phyloP scores from a whole-genome alignment of 2,113 vertebrate species.

The Cyanoramphus novaezelandiae region DNA sequence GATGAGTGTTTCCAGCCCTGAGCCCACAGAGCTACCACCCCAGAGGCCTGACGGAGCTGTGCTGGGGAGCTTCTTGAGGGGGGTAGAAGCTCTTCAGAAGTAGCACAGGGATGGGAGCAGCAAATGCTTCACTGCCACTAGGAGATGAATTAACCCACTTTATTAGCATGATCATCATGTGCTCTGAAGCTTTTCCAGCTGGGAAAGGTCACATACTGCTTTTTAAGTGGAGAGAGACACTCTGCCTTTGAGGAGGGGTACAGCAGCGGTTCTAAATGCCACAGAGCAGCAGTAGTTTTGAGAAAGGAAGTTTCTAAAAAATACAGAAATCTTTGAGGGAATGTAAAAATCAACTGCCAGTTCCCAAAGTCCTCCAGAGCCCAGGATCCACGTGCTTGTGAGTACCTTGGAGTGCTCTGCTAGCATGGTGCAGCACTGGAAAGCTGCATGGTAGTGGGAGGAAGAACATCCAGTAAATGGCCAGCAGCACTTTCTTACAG shows the following conservation, averaged over 20 bases:
- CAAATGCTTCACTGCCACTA: not conserved
- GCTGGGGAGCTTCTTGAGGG: not conserved
- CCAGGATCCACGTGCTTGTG: not conserved
- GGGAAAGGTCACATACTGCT: slow-evolving; percentile 40
- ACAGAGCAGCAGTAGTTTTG: not conserved
- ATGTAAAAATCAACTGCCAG: not conserved
- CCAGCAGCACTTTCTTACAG: rapidly evolving
- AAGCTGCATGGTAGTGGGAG: not conserved
- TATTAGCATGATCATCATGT: not conserved
- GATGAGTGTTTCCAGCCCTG: not conserved
- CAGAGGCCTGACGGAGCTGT: not conserved
- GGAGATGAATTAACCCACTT: slow-evolving; percentile 44
- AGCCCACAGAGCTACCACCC: not conserved
- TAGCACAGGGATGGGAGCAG: not conserved
- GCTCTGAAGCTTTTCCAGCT: slow-evolving; percentile 26
- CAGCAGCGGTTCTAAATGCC: not conserved
- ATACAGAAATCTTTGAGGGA: not conserved
- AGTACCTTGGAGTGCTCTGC: not conserved
- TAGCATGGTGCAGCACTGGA: not conserved
- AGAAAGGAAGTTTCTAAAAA: not conserved
- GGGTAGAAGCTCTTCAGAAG: not conserved
- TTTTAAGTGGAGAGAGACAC: not conserved
- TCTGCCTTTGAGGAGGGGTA: slow-evolving; percentile 36
- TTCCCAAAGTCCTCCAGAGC: not conserved
- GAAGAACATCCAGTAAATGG: not conserved